Base-by-base conservation (phyloP, 37 sponge, comb jelly and placozoan species). In the Chondrilla cf. caribensis region DNA sequence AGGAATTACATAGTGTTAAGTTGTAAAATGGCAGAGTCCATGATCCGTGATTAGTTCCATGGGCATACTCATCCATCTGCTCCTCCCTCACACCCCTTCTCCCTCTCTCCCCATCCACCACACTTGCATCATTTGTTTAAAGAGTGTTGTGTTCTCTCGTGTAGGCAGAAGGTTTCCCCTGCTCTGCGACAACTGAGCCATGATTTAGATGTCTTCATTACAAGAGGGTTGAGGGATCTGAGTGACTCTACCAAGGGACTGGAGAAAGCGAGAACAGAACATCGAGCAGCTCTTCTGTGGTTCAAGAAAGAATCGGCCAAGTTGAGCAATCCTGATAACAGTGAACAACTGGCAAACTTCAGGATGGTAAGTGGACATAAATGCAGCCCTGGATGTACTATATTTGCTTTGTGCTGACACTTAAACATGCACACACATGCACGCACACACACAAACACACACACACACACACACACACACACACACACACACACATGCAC, bases 201-300 rank as follows among this genome's bases (percentile, higher is more conserved):
- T 38, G 93, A 93, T 41, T 70, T 87, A 25, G 36, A 15, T 6
- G 73, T 81, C 38, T 93, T 93, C 44, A 64, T 54, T 2, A 36
- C 44, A 15, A 81, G 62, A 41, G 93, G 87, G 0, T 36, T 93
- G 38, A 55, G 59, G 38, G 93, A 93, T 58, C 84, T 92, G 28
- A 36, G 37, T 76, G 39, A 60, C 37, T 92, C 93, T 44, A 83
- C 89, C 68, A 80, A 87, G 67, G 41, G 43, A 25, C 75, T 91
- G 82, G 90, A 95, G 84, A 91, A 91, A 82, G 86, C 86, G 2
- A 42, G 95, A 54, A 87, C 83, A 0, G 95, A 95, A 31, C 91
- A 91, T 54, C 64, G 95, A 11, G 95, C 95, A 8, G 95, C 94
- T 21, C 80, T 96, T 64, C 87, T 96, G 60, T 96, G 97, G 97